Evolutionary conservation across 2,888 invertebrate species (phyloP).

Genomic region (Orthosia gracilis): DNA sequence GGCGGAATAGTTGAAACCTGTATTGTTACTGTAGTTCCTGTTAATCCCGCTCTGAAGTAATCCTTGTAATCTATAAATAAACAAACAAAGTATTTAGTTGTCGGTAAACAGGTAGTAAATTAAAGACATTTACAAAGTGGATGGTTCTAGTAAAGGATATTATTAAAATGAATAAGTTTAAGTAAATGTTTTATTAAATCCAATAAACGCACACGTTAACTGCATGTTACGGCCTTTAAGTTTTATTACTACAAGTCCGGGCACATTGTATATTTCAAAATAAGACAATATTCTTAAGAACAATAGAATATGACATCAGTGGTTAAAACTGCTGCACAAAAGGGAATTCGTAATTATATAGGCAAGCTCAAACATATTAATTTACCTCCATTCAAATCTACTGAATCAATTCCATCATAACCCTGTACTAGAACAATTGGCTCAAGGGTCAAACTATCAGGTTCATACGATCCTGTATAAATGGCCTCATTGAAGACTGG

Average conservation of each 20-base stretch:
- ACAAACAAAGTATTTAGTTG: neutral
- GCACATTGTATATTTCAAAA: no score
- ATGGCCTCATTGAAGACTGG: conserved; percentile 78
- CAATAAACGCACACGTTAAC: no score
- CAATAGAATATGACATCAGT: no score
- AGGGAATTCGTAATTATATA: no score
- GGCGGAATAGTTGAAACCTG: conserved; percentile 70
- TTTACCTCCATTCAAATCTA: conserved; percentile 80
- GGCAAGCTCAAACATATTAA: neutral
- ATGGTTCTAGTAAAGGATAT: no score
- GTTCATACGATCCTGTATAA: conserved; percentile 77
- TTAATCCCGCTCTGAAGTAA: conserved; percentile 68
- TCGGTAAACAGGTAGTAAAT: neutral
- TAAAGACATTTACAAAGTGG: neutral
- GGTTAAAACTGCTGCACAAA: neutral
- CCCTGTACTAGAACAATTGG: conserved; percentile 78
- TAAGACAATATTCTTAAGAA: no score
- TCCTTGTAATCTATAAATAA: conserved; percentile 69
- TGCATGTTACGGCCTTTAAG: no score
- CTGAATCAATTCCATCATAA: conserved; percentile 75
- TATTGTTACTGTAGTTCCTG: conserved; percentile 66
- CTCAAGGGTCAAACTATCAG: conserved; percentile 73
- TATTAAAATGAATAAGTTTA: no score
- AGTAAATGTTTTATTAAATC: no score
- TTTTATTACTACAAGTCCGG: no score